Evolutionary conservation across 2,888 invertebrate species (phyloP).

Genomic region (Apamea monoglypha): DNA sequence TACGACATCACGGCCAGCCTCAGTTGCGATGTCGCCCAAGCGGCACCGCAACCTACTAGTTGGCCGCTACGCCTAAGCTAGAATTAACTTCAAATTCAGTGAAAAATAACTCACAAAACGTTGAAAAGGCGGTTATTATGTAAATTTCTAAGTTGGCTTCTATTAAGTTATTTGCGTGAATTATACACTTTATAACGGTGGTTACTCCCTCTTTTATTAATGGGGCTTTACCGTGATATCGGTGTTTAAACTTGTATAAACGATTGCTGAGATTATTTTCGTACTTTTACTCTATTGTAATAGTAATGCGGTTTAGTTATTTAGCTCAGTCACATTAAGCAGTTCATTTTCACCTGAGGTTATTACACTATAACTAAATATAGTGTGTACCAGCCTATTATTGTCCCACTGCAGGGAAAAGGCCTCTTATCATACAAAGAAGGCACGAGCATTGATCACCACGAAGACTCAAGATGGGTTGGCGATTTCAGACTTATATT

Average conservation of each 20-base stretch:
- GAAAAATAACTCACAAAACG: slow-evolving; percentile 71
- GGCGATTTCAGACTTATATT: no score
- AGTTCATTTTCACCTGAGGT: neutral
- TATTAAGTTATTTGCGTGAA: slow-evolving; percentile 81
- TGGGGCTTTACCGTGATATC: slow-evolving; percentile 68
- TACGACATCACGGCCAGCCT: no score
- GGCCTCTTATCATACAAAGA: no score
- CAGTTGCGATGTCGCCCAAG: no score
- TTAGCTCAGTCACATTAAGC: slow-evolving; percentile 2
- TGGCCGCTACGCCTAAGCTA: slow-evolving; percentile 13
- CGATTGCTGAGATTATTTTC: slow-evolving; percentile 47
- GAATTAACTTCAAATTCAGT: slow-evolving; percentile 55
- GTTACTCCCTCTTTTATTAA: slow-evolving; percentile 75
- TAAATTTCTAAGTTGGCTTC: slow-evolving; percentile 72
- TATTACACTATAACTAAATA: neutral
- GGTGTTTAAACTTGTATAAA: slow-evolving; percentile 63
- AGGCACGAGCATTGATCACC: no score
- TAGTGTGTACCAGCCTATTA: neutral
- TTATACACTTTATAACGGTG: slow-evolving; percentile 74
- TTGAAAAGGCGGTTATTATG: slow-evolving; percentile 76
- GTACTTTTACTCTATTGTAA: slow-evolving; percentile 23
- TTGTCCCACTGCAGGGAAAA: no score
- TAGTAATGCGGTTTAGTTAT: slow-evolving; percentile 16
- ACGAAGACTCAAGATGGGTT: no score
- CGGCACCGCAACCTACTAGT: no score